Evolutionary conservation across 2,888 invertebrate genomes (phyloP).

Genomic region (Plemyria rubiginata): DNA sequence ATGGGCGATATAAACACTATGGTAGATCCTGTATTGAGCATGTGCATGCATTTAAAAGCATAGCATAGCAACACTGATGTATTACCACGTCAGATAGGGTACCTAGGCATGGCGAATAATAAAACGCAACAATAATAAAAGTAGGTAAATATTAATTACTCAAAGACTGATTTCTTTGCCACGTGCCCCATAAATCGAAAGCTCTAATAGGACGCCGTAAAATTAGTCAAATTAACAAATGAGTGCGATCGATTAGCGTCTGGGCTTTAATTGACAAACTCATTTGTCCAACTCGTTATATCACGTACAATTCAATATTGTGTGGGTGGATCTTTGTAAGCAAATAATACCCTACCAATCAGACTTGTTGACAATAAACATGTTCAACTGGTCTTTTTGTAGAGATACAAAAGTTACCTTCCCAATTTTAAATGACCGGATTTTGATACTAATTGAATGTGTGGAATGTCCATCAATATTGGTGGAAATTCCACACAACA

Average conservation of each 20-base stretch:
- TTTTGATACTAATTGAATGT: too few relatives aligned
- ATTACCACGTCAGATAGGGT: too few relatives aligned
- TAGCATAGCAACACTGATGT: too few relatives aligned
- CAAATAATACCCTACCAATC: conserved; percentile 33
- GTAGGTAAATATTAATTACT: background rate
- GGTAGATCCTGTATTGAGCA: too few relatives aligned
- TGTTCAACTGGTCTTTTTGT: background rate
- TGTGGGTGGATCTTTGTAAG: conserved; percentile 39
- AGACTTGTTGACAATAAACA: conserved; percentile 26
- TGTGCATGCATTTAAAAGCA: too few relatives aligned
- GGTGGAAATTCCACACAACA: too few relatives aligned
- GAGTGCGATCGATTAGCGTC: conserved; percentile 55
- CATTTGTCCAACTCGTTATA: conserved; percentile 43
- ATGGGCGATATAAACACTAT: too few relatives aligned
- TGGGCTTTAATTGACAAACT: conserved; percentile 49
- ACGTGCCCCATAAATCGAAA: conserved; percentile 50
- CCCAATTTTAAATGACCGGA: background rate
- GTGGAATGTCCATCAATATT: too few relatives aligned
- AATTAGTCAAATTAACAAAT: conserved; percentile 59
- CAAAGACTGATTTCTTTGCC: conserved; percentile 24
- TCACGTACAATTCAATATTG: conserved; percentile 48
- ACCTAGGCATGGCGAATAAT: too few relatives aligned
- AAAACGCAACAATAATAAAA: too few relatives aligned
- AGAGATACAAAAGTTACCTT: background rate
- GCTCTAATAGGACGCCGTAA: conserved; percentile 50